These are phyloP conservation scores for Myotis findleyi DNA, from an alignment of 2,797 vertebrate species.

Conservation along the genomic window DNA sequence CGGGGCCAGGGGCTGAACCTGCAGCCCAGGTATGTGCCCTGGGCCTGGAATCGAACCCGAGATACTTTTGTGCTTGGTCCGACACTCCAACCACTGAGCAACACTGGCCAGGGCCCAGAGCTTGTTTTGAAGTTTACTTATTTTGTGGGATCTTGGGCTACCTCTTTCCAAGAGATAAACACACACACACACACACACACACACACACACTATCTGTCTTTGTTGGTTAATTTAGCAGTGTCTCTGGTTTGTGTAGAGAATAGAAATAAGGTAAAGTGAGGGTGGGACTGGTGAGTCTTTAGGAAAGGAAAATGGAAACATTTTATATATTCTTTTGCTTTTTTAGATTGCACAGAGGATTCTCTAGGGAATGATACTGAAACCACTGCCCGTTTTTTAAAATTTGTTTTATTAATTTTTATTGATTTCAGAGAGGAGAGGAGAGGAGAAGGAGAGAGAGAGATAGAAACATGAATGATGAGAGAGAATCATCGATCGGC, in stretches of 20 bases:
- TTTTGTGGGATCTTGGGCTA: constrained; percentile 90
- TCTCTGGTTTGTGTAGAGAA: neutral
- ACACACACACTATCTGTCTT: neutral
- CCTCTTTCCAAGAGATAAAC: neutral
- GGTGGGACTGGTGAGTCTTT: neutral
- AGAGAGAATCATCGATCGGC: too few species aligned
- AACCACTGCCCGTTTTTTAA: neutral
- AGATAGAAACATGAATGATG: too few species aligned
- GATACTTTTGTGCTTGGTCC: too few species aligned
- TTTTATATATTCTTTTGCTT: neutral
- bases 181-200: neutral
- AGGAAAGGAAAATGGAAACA: neutral
- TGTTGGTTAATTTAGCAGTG: neutral
- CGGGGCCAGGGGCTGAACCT: too few species aligned
- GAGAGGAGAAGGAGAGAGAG: too few species aligned
- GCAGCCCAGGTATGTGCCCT: too few species aligned
- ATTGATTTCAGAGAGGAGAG: too few species aligned
- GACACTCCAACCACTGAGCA: too few species aligned
- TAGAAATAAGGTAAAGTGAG: constrained; percentile 3
- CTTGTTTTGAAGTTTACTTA: neutral
- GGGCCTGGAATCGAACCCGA: too few species aligned
- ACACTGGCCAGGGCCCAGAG: too few species aligned
- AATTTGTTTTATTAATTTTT: too few species aligned
- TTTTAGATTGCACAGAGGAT: neutral
- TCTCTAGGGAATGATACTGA: constrained; percentile 14